A percentile compares a stretch with the other conserved stretches of the same genome.
These are phyloP conservation scores for Carollia perspicillata DNA, from an alignment of 2,113 vertebrate genomes.

Conservation along the genomic window DNA sequence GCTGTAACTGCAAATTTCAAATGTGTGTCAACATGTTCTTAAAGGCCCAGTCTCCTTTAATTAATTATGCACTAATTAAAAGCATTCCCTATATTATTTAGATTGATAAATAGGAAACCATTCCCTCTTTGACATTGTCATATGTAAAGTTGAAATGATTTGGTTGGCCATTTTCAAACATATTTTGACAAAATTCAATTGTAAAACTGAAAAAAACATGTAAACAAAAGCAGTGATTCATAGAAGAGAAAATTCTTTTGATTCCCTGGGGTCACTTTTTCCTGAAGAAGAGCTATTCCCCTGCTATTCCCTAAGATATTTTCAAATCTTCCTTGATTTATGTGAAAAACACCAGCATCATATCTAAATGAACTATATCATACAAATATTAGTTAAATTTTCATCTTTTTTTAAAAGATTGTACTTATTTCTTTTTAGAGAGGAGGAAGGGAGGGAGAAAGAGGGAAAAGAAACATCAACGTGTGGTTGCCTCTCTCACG, in stretches of 20 bases:
- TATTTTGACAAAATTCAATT: background rate
- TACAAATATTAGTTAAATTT: background rate
- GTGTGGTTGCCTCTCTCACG: too few species aligned
- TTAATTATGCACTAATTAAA: background rate
- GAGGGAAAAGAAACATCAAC: too few species aligned
- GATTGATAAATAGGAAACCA: background rate
- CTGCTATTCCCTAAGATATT: background rate
- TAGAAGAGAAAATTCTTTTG: background rate
- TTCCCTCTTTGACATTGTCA: background rate
- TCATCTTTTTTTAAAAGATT: too few species aligned
- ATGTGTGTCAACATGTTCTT: background rate
- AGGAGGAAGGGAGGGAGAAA: too few species aligned
- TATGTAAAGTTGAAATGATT: background rate
- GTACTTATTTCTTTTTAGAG: too few species aligned
- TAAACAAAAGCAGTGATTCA: background rate
- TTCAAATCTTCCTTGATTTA: background rate
- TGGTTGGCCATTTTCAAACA: background rate
- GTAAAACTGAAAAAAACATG: background rate
- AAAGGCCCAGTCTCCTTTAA: background rate
- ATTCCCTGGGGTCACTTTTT: background rate
- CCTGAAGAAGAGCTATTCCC: background rate
- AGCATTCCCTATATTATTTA: background rate
- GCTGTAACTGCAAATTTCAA: background rate
- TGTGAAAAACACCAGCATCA: background rate
- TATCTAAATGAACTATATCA: background rate